These are phyloP conservation scores for Vulpes ferrilata DNA, from an alignment of 2,113 vertebrate genomes.

Conservation along the genomic window DNA sequence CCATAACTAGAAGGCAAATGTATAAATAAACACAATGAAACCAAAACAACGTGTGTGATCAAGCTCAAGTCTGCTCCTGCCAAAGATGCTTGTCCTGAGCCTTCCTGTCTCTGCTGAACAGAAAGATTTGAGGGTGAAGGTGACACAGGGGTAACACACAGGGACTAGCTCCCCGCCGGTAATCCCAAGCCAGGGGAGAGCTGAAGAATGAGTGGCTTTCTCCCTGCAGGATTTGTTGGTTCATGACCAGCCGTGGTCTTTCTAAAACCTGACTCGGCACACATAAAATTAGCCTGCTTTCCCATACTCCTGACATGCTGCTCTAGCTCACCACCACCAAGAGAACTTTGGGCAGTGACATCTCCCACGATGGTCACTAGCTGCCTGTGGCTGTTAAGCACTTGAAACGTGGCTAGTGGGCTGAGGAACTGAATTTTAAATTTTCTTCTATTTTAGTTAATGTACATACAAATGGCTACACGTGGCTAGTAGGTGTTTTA, in stretches of 20 bases:
- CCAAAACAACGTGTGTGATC: neutral
- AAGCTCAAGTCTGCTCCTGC: neutral
- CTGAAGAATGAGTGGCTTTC: too few species aligned
- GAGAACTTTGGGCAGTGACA: rapidly evolving
- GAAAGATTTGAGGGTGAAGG: rapidly evolving
- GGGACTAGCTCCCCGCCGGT: neutral
- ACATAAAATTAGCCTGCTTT: neutral
- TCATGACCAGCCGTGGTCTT: neutral
- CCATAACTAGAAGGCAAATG: neutral
- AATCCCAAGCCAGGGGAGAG: rapidly evolving
- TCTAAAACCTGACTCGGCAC: neutral
- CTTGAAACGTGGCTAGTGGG: rapidly evolving
- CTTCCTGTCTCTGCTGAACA: too few species aligned
- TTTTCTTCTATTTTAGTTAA: neutral
- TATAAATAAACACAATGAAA: neutral
- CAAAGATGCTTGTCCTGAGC: neutral
- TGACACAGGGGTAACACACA: rapidly evolving
- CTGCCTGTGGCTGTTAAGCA: rapidly evolving
- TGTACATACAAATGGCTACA: neutral
- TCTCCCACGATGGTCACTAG: rapidly evolving
- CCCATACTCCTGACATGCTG: rapidly evolving
- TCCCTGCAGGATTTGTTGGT: neutral
- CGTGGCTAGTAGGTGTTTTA: neutral
- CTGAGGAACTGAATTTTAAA: neutral
- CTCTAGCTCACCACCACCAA: neutral